A percentile compares a stretch with the other conserved stretches of the same genome.
phyloP scores from a whole-genome alignment of 2,888 invertebrate genomes.

The Synanthedon andrenaeformis region DNA sequence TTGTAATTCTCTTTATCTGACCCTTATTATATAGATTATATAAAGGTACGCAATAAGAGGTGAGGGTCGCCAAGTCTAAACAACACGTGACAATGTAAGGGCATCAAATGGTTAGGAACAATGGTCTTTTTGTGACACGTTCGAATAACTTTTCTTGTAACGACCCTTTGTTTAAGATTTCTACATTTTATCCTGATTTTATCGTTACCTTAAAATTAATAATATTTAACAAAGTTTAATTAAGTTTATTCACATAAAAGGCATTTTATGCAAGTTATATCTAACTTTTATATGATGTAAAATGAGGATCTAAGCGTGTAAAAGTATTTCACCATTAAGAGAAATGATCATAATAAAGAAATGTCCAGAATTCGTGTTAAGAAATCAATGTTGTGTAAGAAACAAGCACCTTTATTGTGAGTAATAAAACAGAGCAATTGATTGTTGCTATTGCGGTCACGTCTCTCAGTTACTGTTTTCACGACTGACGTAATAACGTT shows the following conservation, averaged over 20 bases:
- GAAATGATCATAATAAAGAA: too few relatives aligned
- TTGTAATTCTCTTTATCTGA: slow-evolving; percentile 44
- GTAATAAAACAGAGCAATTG: slow-evolving; percentile 62
- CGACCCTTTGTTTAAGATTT: too few relatives aligned
- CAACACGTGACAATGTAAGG: slow-evolving; percentile 4
- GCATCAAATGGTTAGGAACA: background rate
- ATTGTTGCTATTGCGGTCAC: slow-evolving; percentile 67
- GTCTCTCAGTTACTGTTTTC: slow-evolving; percentile 67
- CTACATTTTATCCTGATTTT: too few relatives aligned
- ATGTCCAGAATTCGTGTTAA: background rate
- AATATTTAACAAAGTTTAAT: too few relatives aligned
- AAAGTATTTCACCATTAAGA: too few relatives aligned
- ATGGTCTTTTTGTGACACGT: background rate
- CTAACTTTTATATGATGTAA: too few relatives aligned
- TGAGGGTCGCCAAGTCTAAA: slow-evolving; percentile 19
- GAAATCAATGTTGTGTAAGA: slow-evolving; percentile 33
- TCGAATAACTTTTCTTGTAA: background rate
- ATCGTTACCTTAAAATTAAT: too few relatives aligned
- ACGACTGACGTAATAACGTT: slow-evolving; percentile 66
- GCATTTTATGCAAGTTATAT: too few relatives aligned
- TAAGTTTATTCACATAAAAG: too few relatives aligned
- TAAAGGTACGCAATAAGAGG: slow-evolving; percentile 26
- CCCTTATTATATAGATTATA: slow-evolving; percentile 49
- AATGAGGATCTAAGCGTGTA: too few relatives aligned
- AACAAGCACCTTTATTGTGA: slow-evolving; percentile 24